Base-by-base conservation (phyloP, 2,113 vertebrate genomes). In the Hiodon tergisus region DNA sequence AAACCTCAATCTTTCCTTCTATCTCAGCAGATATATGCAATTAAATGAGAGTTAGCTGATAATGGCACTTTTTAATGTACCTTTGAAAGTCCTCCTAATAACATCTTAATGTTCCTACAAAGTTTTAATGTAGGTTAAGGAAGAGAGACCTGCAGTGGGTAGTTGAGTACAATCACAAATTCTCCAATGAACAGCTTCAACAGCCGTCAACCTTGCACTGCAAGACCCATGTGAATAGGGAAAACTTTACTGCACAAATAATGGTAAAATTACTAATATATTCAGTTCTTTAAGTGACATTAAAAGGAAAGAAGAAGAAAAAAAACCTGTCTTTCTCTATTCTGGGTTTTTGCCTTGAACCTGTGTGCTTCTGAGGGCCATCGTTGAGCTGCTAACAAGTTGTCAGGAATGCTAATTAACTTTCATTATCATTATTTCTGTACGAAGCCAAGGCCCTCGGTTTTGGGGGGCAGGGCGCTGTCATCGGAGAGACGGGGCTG, bases 341-440 rank as follows among this genome's bases (percentile, higher is more conserved):
- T 47, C 16, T 51, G 10, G 48, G 14, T 55, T 59, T 17, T 3
- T 17, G 61, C 76, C 66, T 83, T 85, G 81, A 83, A 85, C 80
- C 77, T 68, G 53, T 79, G 70, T 52, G 57, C 73, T 78, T 77
- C 47, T 66, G 60, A 72, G 77, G 51, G 62, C 17, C 52, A 17
- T 55, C 81, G 83, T 79, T 85, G 68, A 80, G 16, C 61, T 13
- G 31, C 78, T 66, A 69, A 67, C 80, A 74, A 76, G 72, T 80
- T 81, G 73, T 48, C 68, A 53, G 57, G 58, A 72, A 78, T 79
- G 69, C 82, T 78, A 86, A 89, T 86, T 86, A 82, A 80, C 82
- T 82, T 81, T 82, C 78, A 81, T 62, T 72, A 69, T 77, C 17
- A 75, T 78, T 82, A 65, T 75, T 72, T 73, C 58, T 75, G 79